phyloP scores from a whole-genome alignment of 92 coral and sea anemone species.

The Meandrina meandrites region DNA sequence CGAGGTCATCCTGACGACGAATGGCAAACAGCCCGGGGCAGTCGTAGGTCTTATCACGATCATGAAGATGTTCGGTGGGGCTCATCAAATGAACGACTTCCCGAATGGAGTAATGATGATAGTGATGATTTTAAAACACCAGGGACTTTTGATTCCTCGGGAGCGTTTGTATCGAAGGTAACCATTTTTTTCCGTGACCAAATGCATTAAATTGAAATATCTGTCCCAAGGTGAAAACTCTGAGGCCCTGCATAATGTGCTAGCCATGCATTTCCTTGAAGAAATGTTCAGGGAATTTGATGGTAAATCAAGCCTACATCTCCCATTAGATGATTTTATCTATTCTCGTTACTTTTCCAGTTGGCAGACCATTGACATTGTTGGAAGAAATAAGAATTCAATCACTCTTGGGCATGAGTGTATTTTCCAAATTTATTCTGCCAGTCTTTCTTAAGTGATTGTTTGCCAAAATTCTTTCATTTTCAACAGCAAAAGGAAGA shows the following conservation, averaged over 20 bases:
- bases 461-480: background rate
- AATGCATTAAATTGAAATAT: too few relatives aligned
- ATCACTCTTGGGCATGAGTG: background rate
- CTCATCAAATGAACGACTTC: conserved; percentile 64
- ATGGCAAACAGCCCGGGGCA: conserved; percentile 84
- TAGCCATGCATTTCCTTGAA: too few relatives aligned
- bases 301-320: too few relatives aligned
- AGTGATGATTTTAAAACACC: conserved; percentile 78
- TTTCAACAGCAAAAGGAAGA: conserved; percentile 41
- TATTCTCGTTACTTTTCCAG: too few relatives aligned
- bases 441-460: background rate
- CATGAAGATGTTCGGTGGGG: conserved; percentile 72
- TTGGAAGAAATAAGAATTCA: background rate
- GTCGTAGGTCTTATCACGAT: conserved; percentile 77
- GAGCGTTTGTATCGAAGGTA: conserved; percentile 93
- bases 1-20: conserved; percentile 79
- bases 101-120: conserved; percentile 97
- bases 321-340: too few relatives aligned
- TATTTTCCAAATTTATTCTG: too few relatives aligned
- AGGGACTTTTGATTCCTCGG: conserved; percentile 95
- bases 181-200: background rate
- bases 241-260: too few relatives aligned
- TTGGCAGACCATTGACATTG: background rate
- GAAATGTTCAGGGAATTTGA: too few relatives aligned
- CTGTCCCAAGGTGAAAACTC: background rate